Conservation (phyloP, 1,140 invertebrate genomes). For the Drosophila kurseongensis region DNA sequence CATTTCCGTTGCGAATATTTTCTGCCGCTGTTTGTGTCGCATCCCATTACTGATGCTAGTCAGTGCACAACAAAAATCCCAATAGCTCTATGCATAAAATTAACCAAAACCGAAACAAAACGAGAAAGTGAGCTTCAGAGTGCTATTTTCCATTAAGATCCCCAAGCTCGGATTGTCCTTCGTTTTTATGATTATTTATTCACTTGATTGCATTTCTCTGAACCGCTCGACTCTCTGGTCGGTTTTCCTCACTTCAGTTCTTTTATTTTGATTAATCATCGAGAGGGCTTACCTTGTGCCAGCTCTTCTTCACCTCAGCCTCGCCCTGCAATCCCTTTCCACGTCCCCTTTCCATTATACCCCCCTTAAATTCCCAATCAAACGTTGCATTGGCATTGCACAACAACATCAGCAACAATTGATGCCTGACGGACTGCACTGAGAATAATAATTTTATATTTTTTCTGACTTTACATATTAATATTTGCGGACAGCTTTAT, state of each 20-base stretch:
- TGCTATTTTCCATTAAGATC: slow-evolving; percentile 42
- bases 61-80: slow-evolving; percentile 43
- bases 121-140: slow-evolving; percentile 10
- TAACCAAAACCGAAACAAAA: slow-evolving; percentile 42
- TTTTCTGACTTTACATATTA: neutral
- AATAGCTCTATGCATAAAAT: slow-evolving; percentile 67
- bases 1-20: slow-evolving; percentile 62
- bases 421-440: slow-evolving; percentile 26
- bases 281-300: slow-evolving; percentile 43
- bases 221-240: slow-evolving; percentile 13
- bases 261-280: slow-evolving; percentile 74
- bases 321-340: slow-evolving; percentile 1
- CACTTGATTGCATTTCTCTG: slow-evolving; percentile 32
- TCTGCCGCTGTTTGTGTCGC: slow-evolving; percentile 3
- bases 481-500: too few species aligned
- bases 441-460: neutral
- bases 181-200: slow-evolving; percentile 57
- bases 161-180: slow-evolving; percentile 19
- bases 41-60: slow-evolving; percentile 53
- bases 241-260: slow-evolving; percentile 14
- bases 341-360: slow-evolving; percentile 4
- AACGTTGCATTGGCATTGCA: slow-evolving; percentile 67
- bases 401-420: slow-evolving; percentile 34
- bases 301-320: slow-evolving; percentile 28
- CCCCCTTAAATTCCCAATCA: slow-evolving; percentile 58